Evolutionary conservation across 2,113 vertebrate genomes (phyloP).

Genomic region (Cottus gobio): DNA sequence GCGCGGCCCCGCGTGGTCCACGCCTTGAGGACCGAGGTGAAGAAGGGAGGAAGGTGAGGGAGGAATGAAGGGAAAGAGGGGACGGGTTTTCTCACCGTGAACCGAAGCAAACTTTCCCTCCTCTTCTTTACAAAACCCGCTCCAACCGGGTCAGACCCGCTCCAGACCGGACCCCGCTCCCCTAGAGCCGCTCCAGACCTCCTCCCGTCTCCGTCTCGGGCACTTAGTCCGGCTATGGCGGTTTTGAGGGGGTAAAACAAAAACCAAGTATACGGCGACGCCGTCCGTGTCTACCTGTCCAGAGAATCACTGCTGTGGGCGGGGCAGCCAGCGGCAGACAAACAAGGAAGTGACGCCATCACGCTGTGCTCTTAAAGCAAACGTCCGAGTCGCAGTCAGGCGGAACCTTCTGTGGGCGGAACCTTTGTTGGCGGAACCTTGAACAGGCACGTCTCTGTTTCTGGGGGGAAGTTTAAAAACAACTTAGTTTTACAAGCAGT

Average conservation of each 20-base stretch:
- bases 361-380: constrained; percentile 55
- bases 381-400: constrained; percentile 10
- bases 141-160: constrained; percentile 10
- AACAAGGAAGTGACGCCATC: constrained; percentile 77
- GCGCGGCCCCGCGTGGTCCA: not conserved
- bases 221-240: not conserved
- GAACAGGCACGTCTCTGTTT: not conserved
- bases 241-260: not conserved
- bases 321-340: constrained; percentile 25
- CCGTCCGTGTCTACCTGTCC: constrained; percentile 27
- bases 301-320: constrained; percentile 53
- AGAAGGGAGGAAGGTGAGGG: not conserved
- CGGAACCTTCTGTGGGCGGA: not conserved
- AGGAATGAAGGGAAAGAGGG: not conserved
- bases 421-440: not conserved
- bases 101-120: constrained; percentile 53
- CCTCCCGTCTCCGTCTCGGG: not conserved
- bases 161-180: not conserved
- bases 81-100: constrained; percentile 43
- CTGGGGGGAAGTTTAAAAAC: not conserved
- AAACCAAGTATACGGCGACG: too few species aligned
- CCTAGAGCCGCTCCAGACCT: not conserved
- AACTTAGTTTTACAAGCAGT: not conserved
- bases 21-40: not conserved
- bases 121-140: not conserved